phyloP scores from a whole-genome alignment of 1,140 invertebrate species.

The Drosophila sproati region DNA sequence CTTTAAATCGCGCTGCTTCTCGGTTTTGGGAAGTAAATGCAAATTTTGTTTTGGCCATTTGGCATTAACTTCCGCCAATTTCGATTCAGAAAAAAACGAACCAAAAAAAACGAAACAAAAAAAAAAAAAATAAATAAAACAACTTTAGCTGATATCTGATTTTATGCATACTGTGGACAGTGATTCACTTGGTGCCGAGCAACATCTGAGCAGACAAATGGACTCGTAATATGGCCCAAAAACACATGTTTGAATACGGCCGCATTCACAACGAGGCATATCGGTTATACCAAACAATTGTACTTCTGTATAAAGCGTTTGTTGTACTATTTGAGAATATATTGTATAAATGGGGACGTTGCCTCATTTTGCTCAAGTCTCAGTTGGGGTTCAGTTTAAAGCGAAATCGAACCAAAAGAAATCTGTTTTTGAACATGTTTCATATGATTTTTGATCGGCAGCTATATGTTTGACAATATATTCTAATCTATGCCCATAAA shows the following conservation, averaged over 20 bases:
- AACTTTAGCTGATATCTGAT: slow-evolving; percentile 28
- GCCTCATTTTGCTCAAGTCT: no score
- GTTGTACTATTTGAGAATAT: no score
- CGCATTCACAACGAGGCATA: no score
- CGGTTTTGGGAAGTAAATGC: slow-evolving; percentile 73
- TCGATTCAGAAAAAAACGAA: slow-evolving; percentile 1
- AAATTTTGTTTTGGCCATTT: slow-evolving; percentile 62
- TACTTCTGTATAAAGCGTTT: no score
- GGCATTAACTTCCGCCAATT: slow-evolving; percentile 69
- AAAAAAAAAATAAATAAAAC: slow-evolving; percentile 18
- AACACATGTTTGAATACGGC: not conserved
- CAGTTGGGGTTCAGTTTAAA: no score
- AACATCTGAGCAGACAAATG: not conserved
- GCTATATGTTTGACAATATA: no score
- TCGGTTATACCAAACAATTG: no score
- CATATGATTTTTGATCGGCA: no score
- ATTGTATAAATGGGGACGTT: no score
- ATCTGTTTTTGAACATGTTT: no score
- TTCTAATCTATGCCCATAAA: no score
- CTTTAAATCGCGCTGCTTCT: slow-evolving; percentile 9
- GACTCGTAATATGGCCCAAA: not conserved
- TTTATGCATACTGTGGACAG: slow-evolving; percentile 13
- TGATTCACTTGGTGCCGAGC: slow-evolving; percentile 7
- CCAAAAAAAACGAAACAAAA: not conserved
- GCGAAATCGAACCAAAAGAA: no score